Base-by-base conservation (phyloP, 2,888 invertebrate species). In the Baronia brevicornis region DNA sequence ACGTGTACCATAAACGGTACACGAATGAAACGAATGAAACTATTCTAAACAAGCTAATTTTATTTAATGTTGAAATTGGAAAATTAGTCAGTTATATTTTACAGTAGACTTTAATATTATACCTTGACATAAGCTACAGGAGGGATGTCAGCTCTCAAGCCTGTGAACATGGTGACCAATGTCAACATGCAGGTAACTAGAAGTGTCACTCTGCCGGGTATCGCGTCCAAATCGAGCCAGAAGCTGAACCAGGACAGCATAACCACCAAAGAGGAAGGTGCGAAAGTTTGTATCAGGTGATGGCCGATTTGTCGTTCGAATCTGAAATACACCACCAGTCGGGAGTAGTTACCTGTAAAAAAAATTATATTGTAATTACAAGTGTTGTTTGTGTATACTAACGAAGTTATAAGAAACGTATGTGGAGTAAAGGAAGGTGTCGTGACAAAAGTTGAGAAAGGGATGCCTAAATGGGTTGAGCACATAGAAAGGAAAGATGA, bases 91-190 rank as follows among this genome's bases (percentile, higher is more conserved):
- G n/a, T n/a, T n/a, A n/a, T n/a, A n/a, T n/a, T n/a, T n/a, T n/a
- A n/a, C n/a, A n/a, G n/a, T n/a, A n/a, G 20, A 11, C 11, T 8
- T 1, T 4, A 51, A 12, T 9, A 15, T 34, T 56, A 57, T 73
- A 93, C 94, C 87, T 94, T 94, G 2, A 94, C 91, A 68, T 94
- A 94, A 28, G 94, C 94, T 4, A 94, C 94, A 18, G 94, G 93
- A 14, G 94, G 94, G 52, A 94, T 91, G 66, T 93, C 92, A 29
- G 91, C 91, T 55, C 92, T 85, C 6, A 93, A 67, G 0, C 93
- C 93, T 3, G 93, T 93, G 54, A 94, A 94, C 92, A 94, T 93
- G 9, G 94, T 94, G 24, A 94, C 93, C 21, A 94, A 73, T 0
- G 94, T 93, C 51, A 94, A 80, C 89, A 94, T 91, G 62, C 93